These are phyloP conservation scores for Caenorhabditis macrosperma DNA, from an alignment of 2,888 invertebrate species.

Conservation along the genomic window DNA sequence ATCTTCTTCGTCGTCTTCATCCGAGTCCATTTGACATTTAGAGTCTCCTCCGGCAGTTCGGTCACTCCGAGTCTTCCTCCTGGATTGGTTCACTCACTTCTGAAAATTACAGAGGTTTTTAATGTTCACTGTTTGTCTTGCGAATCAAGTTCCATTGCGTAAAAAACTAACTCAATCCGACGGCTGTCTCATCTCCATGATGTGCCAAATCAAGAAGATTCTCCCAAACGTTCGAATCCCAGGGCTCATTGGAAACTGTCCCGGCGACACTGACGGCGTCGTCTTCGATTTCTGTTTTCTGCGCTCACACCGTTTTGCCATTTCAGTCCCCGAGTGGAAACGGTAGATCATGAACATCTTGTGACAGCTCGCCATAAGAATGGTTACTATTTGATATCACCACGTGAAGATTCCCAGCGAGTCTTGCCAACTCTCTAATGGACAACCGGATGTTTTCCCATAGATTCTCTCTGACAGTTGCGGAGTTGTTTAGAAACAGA, in stretches of 20 bases:
- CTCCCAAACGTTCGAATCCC: conserved; percentile 90
- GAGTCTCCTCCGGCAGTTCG: conserved; percentile 49
- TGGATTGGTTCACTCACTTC: conserved; percentile 58
- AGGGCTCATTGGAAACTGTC: conserved; percentile 92
- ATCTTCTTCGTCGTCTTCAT: conserved; percentile 45
- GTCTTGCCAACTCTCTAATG: no score
- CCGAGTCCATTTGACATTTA: conserved; percentile 53
- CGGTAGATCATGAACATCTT: no score
- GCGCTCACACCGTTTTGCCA: no score
- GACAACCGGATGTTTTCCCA: no score
- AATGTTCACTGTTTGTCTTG: neutral
- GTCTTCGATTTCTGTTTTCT: conserved; percentile 72
- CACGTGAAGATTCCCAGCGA: no score
- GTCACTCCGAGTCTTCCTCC: conserved; percentile 60
- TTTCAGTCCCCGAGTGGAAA: no score
- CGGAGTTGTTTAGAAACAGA: no score
- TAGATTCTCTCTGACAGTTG: no score
- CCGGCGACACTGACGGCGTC: conserved; percentile 81
- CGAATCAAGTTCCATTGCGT: no score
- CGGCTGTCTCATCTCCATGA: conserved; percentile 61
- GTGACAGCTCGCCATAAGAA: no score
- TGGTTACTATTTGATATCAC: no score
- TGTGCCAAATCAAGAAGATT: conserved; percentile 83
- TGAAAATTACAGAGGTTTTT: conserved; percentile 8
- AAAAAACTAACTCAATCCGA: conserved; percentile 42